phyloP scores from a whole-genome alignment of 2,888 invertebrate species.

The Aporophyla lueneburgensis region DNA sequence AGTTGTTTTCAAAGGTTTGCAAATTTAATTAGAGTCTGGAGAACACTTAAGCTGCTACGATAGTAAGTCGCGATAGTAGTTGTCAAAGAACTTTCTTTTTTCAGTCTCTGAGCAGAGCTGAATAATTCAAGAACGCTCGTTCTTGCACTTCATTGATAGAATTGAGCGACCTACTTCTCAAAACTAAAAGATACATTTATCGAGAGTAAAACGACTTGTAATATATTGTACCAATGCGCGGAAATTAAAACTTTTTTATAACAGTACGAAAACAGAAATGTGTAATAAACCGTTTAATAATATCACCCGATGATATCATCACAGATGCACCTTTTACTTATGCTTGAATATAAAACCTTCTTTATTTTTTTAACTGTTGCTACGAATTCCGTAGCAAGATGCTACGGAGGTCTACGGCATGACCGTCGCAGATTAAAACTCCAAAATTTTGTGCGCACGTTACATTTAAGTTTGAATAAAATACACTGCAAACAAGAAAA shows the following conservation, averaged over 20 bases:
- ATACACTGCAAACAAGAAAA: not conserved
- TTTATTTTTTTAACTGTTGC: not conserved
- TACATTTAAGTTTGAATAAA: not conserved
- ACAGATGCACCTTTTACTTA: not conserved
- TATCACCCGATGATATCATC: not conserved
- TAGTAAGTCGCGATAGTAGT: not conserved
- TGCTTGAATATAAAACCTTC: not conserved
- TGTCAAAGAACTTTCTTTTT: conserved; percentile 1
- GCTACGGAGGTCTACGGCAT: not conserved
- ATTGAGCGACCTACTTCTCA: not conserved
- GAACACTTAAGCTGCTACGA: not conserved
- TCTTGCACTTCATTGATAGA: no score
- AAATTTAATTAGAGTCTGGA: conserved; percentile 5
- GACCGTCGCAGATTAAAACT: not conserved
- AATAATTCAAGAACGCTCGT: not conserved
- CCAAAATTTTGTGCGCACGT: not conserved
- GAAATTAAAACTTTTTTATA: not conserved
- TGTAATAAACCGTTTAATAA: not conserved
- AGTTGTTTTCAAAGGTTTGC: conserved; percentile 1
- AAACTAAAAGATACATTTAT: not conserved
- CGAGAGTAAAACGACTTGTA: not conserved
- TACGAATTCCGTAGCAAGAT: not conserved
- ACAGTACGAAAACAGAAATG: not conserved
- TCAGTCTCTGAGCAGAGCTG: not conserved
- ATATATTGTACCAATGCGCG: not conserved